These are phyloP conservation scores for Hoplodrina blanda DNA, from an alignment of 2,888 invertebrate species.

Conservation along the genomic window DNA sequence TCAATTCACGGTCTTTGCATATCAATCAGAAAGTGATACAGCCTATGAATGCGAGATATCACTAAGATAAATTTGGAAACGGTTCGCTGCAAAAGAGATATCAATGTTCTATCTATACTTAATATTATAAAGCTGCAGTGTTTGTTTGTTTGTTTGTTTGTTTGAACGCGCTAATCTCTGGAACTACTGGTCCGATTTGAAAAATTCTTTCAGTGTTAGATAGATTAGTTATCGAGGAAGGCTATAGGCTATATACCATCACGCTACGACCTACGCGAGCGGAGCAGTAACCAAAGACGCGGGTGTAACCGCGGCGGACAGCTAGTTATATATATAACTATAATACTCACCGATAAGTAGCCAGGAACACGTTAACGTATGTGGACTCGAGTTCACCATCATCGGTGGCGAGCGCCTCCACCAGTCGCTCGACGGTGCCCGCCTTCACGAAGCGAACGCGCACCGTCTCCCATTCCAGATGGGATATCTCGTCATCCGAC, in stretches of 20 bases:
- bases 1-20: neutral
- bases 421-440: slow-evolving; percentile 97
- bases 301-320: too few species aligned
- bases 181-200: too few species aligned
- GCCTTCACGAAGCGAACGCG: slow-evolving; percentile 98
- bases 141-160: too few species aligned
- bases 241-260: too few species aligned
- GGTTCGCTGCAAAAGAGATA: too few species aligned
- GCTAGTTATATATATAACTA: neutral
- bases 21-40: neutral
- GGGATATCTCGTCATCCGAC: slow-evolving; percentile 97
- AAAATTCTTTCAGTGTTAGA: too few species aligned
- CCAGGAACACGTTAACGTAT: slow-evolving; percentile 99
- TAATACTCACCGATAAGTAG: slow-evolving; percentile 95
- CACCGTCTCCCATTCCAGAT: slow-evolving; percentile 99
- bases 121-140: too few species aligned
- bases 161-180: too few species aligned
- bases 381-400: slow-evolving; percentile 99
- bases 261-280: too few species aligned
- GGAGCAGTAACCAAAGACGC: too few species aligned
- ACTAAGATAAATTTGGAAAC: neutral
- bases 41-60: neutral
- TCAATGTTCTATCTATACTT: too few species aligned
- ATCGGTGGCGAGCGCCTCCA: slow-evolving; percentile 98
- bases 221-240: too few species aligned